Percentiles rank a stretch among this genome's conserved stretches.
phyloP scores from a whole-genome alignment of 2,888 invertebrate genomes.

The Melieria crassipennis region DNA sequence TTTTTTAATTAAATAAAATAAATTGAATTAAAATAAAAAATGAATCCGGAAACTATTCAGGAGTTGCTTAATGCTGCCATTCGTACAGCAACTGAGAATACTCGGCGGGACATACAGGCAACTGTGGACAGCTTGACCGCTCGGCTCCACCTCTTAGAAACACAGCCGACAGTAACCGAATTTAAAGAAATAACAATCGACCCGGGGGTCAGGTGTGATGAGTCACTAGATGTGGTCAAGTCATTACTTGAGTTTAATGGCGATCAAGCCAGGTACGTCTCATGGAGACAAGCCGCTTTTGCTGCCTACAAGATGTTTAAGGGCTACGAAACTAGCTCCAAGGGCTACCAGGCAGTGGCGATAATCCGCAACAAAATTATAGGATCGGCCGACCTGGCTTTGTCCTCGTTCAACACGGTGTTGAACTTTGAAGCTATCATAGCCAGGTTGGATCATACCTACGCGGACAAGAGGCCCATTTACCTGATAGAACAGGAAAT shows the following conservation, averaged over 20 bases:
- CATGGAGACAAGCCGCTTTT: slow-evolving; percentile 35
- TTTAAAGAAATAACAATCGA: background rate
- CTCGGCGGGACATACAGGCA: background rate
- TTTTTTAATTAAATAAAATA: no score
- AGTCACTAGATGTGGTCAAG: slow-evolving; percentile 29
- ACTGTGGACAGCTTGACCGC: background rate
- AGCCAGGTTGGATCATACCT: slow-evolving; percentile 29
- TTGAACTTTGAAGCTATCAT: slow-evolving; percentile 30
- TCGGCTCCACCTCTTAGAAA: slow-evolving; percentile 1
- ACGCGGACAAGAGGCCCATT: slow-evolving; percentile 31
- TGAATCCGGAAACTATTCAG: no score
- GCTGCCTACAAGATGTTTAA: slow-evolving; percentile 11
- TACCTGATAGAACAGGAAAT: slow-evolving; percentile 31
- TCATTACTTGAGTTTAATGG: slow-evolving; percentile 27
- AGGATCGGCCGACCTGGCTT: slow-evolving; percentile 5
- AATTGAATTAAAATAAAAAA: no score
- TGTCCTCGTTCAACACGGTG: slow-evolving; percentile 23
- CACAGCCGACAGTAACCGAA: slow-evolving; percentile 5
- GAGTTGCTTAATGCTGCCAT: background rate
- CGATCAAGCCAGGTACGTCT: slow-evolving; percentile 33
- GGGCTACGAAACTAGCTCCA: slow-evolving; percentile 4
- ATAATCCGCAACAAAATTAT: slow-evolving; percentile 3
- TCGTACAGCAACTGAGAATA: background rate
- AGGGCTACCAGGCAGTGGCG: slow-evolving; percentile 6
- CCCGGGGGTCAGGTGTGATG: slow-evolving; percentile 1